Evolutionary conservation across 2,113 vertebrate species (phyloP).

Genomic region (Malurus elegans): DNA sequence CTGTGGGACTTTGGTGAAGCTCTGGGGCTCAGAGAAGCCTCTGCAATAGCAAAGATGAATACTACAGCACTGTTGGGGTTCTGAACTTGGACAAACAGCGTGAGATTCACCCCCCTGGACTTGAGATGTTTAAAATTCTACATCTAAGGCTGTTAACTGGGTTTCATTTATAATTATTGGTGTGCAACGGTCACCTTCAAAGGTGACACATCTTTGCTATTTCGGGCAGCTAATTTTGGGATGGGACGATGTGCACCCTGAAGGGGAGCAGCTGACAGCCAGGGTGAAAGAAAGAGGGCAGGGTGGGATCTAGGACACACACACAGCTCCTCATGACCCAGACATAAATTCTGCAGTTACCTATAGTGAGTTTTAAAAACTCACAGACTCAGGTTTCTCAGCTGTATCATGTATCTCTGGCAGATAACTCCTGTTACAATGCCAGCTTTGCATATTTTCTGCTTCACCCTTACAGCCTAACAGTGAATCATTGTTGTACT

Average conservation of each 20-base stretch:
- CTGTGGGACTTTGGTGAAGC: not conserved
- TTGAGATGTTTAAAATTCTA: not conserved
- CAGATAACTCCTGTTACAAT: not conserved
- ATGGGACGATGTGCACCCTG: not conserved
- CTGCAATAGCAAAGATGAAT: not conserved
- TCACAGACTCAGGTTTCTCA: not conserved
- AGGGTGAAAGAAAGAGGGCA: slow-evolving; percentile 3
- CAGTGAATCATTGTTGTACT: slow-evolving; percentile 19
- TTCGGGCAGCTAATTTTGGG: slow-evolving; percentile 20
- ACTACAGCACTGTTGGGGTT: rapidly evolving
- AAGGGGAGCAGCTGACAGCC: not conserved
- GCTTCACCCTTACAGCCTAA: not conserved
- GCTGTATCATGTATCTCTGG: not conserved
- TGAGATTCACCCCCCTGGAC: not conserved
- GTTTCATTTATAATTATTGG: not conserved
- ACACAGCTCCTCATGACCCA: not conserved
- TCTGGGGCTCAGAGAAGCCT: not conserved
- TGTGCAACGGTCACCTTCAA: slow-evolving; percentile 25
- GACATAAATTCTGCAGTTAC: not conserved
- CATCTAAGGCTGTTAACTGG: not conserved
- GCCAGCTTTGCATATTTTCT: slow-evolving; percentile 21
- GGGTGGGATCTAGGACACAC: not conserved
- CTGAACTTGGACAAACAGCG: not conserved
- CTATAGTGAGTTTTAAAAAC: not conserved
- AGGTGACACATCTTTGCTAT: slow-evolving; percentile 11